Percentiles rank a stretch among this genome's conserved stretches.
Evolutionary conservation across 2,797 vertebrate species (phyloP).

Genomic region (Tapirus indicus): DNA sequence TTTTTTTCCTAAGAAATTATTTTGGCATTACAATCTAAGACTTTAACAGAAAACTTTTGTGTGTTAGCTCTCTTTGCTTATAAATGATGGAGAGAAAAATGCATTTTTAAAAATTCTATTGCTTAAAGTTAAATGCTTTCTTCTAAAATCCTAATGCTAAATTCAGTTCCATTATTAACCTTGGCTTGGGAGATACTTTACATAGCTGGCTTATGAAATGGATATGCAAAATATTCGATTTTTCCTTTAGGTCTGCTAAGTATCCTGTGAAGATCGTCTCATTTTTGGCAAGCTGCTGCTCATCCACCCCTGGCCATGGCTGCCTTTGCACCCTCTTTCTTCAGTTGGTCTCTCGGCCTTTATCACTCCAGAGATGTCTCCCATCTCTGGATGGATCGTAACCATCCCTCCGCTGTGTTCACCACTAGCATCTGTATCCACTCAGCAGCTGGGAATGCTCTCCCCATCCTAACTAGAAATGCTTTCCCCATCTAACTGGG

Average conservation of each 20-base stretch:
- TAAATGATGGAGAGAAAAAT: not conserved
- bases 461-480: not conserved
- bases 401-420: not conserved
- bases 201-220: not conserved
- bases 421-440: not conserved
- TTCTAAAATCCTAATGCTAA: not conserved
- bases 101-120: not conserved
- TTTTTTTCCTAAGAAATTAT: not conserved
- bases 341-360: not conserved
- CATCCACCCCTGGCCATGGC: not conserved
- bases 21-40: conserved; percentile 27
- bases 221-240: not conserved
- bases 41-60: not conserved
- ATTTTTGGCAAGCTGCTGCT: not conserved
- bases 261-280: not conserved
- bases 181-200: conserved; percentile 44
- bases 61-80: not conserved
- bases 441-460: not conserved
- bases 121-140: not conserved
- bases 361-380: not conserved
- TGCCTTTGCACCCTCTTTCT: not conserved
- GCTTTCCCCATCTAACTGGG: not conserved
- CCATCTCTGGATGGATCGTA: not conserved
- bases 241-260: not conserved
- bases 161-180: conserved; percentile 8